Conservation (phyloP, 2,797 vertebrate genomes). For the Helostoma temminkii region DNA sequence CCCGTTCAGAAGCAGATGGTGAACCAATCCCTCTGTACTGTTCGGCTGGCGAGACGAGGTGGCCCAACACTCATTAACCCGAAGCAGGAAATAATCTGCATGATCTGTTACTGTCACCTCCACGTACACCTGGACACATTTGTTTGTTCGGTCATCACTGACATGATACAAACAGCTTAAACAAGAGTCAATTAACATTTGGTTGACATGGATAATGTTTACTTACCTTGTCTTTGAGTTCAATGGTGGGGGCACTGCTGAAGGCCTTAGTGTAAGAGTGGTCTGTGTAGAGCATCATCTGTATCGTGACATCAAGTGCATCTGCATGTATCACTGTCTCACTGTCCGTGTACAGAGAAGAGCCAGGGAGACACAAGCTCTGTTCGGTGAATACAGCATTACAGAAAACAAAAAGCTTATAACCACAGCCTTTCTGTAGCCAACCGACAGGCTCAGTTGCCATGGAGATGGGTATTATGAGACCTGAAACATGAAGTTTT, state of each 20-base stretch:
- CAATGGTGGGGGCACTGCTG: slow-evolving; percentile 71
- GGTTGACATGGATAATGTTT: neutral
- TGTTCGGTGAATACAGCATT: neutral
- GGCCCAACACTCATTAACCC: slow-evolving; percentile 83
- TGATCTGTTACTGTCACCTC: slow-evolving; percentile 77
- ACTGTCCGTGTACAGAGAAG: slow-evolving; percentile 43
- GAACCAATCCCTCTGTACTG: slow-evolving; percentile 38
- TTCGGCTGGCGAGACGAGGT: slow-evolving; percentile 68
- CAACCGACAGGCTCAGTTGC: too few relatives aligned
- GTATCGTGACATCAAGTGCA: slow-evolving; percentile 76
- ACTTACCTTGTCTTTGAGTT: slow-evolving; percentile 73
- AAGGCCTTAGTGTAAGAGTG: slow-evolving; percentile 65
- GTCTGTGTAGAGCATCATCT: slow-evolving; percentile 79
- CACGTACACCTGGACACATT: slow-evolving; percentile 72
- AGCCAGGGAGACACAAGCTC: neutral
- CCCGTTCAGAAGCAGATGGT: slow-evolving; percentile 79
- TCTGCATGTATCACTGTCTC: slow-evolving; percentile 73
- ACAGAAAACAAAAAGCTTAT: too few relatives aligned
- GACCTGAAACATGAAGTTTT: too few relatives aligned
- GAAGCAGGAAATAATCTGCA: slow-evolving; percentile 78
- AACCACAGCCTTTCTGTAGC: too few relatives aligned
- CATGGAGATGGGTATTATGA: too few relatives aligned
- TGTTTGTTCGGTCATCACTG: neutral
- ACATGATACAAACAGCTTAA: neutral
- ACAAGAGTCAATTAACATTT: neutral